Percentiles rank a stretch among this genome's conserved stretches.
Conservation (phyloP, 2,113 vertebrate genomes). For the Ivindomyrus marchei region DNA sequence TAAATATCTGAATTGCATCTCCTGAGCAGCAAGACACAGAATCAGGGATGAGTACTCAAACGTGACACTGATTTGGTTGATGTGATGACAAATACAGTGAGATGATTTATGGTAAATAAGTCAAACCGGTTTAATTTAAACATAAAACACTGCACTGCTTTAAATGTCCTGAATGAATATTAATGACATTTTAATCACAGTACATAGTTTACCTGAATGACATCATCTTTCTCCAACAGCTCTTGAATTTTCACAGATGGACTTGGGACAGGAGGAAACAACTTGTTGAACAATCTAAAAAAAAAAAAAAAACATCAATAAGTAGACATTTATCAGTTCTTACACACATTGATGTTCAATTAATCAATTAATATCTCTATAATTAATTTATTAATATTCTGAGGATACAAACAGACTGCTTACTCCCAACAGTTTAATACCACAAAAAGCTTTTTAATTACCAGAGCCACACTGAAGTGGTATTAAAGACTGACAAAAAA, state of each 20-base stretch:
- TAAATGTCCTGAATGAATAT: not conserved
- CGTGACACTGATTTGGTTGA: not conserved
- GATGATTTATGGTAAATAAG: not conserved
- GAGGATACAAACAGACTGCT: not conserved
- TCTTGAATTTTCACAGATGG: not conserved
- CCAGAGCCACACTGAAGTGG: not conserved
- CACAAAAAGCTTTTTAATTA: not conserved
- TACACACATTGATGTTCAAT: not conserved
- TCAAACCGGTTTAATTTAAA: not conserved
- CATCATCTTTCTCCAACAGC: not conserved
- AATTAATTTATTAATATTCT: not conserved
- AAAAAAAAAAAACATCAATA: not conserved
- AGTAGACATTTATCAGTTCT: not conserved
- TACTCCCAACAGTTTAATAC: not conserved
- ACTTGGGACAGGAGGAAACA: constrained; percentile 7
- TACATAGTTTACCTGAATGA: not conserved
- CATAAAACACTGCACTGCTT: not conserved
- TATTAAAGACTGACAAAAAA: not conserved
- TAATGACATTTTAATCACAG: not conserved
- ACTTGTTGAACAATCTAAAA: not conserved
- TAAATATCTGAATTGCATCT: not conserved
- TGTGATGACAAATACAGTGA: not conserved
- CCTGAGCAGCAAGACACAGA: not conserved
- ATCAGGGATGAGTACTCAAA: not conserved
- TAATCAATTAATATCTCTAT: not conserved